Percentiles rank a stretch among this genome's conserved stretches.
Evolutionary conservation across 2,888 invertebrate species (phyloP).

Genomic region (Hetaerina titia): DNA sequence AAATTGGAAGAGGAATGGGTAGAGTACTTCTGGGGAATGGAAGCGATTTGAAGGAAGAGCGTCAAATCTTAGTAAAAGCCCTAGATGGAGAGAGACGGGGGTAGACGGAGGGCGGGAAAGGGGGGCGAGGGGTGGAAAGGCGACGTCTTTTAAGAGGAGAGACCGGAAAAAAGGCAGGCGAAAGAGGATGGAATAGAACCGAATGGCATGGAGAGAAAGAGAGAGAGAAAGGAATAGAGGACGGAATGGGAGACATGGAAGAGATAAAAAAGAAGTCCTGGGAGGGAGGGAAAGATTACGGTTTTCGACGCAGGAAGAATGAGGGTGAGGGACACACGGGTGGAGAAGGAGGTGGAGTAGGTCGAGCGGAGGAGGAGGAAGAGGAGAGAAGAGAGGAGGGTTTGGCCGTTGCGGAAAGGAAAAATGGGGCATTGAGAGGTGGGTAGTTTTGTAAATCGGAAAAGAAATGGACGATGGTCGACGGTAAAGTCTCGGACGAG

Average conservation of each 20-base stretch:
- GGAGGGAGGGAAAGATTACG: not conserved
- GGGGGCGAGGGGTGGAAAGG: too few species aligned
- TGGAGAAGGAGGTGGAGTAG: too few species aligned
- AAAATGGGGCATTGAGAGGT: not conserved
- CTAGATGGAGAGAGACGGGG: not conserved
- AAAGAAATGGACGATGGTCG: not conserved
- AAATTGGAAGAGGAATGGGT: not conserved
- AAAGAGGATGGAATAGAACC: not conserved
- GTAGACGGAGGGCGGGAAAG: too few species aligned
- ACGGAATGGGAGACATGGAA: not conserved
- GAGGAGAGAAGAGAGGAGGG: not conserved
- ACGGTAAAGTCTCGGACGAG: not conserved
- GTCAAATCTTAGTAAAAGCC: not conserved
- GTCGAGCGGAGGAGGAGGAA: not conserved
- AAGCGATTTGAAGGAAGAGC: not conserved
- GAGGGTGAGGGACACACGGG: not conserved
- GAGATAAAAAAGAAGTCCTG: not conserved
- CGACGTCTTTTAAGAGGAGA: too few species aligned
- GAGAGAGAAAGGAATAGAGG: not conserved
- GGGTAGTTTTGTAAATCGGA: not conserved
- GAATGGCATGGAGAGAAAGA: not conserved
- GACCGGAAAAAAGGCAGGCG: not conserved
- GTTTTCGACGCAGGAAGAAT: not conserved
- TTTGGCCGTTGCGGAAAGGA: not conserved
- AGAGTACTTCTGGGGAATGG: not conserved